Evolutionary conservation across 2,113 vertebrate species (phyloP).

Genomic region (Regulus satrapa): DNA sequence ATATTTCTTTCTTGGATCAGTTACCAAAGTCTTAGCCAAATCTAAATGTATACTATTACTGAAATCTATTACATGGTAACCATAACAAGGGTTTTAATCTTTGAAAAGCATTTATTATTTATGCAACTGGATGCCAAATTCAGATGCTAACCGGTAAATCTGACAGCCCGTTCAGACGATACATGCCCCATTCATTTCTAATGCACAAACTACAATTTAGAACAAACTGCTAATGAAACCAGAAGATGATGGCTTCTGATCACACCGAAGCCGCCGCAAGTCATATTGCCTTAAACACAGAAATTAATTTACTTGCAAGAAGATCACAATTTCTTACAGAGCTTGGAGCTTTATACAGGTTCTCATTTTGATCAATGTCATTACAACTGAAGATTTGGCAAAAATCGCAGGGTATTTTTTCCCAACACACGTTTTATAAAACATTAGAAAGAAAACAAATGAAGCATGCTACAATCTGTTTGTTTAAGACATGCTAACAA

Average conservation of each 20-base stretch:
- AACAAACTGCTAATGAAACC: not conserved
- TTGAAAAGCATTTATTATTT: not conserved
- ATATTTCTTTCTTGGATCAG: not conserved
- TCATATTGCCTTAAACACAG: not conserved
- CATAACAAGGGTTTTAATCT: not conserved
- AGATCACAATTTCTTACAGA: not conserved
- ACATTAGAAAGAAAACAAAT: not conserved
- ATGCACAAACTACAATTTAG: not conserved
- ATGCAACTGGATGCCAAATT: not conserved
- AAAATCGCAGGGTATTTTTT: not conserved
- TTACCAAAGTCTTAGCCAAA: not conserved
- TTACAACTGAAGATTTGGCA: not conserved
- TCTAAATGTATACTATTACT: not conserved
- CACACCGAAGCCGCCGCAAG: not conserved
- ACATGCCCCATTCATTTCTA: not conserved
- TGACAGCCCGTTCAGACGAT: not conserved
- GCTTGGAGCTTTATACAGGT: not conserved
- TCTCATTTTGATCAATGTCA: not conserved
- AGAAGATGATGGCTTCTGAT: not conserved
- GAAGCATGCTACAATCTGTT: not conserved
- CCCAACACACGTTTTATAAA: not conserved
- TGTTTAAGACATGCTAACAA: not conserved
- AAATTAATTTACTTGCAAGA: not conserved
- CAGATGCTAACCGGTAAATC: not conserved
- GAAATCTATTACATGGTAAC: constrained; percentile 37